phyloP scores from a whole-genome alignment of 2,888 invertebrate species.

The Tetragnatha montana region DNA sequence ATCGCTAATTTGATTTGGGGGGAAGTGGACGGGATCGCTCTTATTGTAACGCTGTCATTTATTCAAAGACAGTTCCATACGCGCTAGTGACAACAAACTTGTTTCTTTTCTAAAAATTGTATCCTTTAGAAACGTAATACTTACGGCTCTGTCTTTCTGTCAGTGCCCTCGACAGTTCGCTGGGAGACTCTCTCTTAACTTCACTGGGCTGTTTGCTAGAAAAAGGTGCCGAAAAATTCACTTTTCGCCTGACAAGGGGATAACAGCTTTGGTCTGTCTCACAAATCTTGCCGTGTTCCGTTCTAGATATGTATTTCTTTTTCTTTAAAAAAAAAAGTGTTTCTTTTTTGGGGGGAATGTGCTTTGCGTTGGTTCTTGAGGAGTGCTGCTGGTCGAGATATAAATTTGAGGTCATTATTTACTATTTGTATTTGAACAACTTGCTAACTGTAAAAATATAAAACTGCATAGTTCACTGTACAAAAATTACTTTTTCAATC shows the following conservation, averaged over 20 bases:
- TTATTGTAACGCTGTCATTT: slow-evolving; percentile 57
- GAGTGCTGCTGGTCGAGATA: neutral
- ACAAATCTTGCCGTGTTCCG: slow-evolving; percentile 6
- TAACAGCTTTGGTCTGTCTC: slow-evolving; percentile 42
- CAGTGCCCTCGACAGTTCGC: slow-evolving; percentile 30
- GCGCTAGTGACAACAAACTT: slow-evolving; percentile 49
- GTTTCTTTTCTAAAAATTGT: slow-evolving; percentile 47
- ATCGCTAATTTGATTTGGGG: slow-evolving; percentile 62
- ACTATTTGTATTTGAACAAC: too few species aligned
- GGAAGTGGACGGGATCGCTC: slow-evolving; percentile 38
- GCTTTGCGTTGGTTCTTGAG: neutral
- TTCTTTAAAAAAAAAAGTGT: neutral
- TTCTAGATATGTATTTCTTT: neutral
- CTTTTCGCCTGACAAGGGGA: slow-evolving; percentile 39
- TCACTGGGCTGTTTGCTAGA: slow-evolving; percentile 37
- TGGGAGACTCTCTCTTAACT: slow-evolving; percentile 33
- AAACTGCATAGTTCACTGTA: too few species aligned
- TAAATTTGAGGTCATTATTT: too few species aligned
- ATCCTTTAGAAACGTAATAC: slow-evolving; percentile 61
- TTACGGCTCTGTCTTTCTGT: slow-evolving; percentile 55
- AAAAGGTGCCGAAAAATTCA: slow-evolving; percentile 55
- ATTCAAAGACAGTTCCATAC: slow-evolving; percentile 61
- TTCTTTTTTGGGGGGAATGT: neutral
- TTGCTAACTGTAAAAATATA: too few species aligned
- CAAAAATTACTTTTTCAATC: too few species aligned